Evolutionary conservation across 2,888 invertebrate genomes (phyloP).

Genomic region (Amphiduros pacificus): DNA sequence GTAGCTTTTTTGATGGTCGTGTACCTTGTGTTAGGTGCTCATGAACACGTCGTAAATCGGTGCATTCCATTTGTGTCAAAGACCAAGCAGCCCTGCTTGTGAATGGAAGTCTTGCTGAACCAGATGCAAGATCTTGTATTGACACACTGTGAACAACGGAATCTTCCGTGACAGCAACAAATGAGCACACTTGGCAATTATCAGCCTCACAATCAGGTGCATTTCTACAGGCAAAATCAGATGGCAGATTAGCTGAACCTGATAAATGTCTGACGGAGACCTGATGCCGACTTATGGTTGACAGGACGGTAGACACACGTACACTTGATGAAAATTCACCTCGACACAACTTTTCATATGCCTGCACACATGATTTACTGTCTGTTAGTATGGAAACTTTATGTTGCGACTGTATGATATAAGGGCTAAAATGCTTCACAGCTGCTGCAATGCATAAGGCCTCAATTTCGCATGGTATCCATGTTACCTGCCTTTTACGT

Average conservation of each 20-base stretch:
- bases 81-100: not conserved
- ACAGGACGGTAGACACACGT: not conserved
- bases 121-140: not conserved
- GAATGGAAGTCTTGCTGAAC: not conserved
- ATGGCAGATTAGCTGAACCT: not conserved
- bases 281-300: not conserved
- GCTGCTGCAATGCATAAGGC: not conserved
- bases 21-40: not conserved
- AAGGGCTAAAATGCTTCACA: not conserved
- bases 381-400: not conserved
- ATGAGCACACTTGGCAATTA: slow-evolving; percentile 1
- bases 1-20: not conserved
- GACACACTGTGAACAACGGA: not conserved
- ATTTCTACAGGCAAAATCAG: not conserved
- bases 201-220: not conserved
- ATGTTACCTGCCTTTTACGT: not conserved
- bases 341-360: not conserved
- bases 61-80: not conserved
- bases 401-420: not conserved
- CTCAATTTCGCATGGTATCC: not conserved
- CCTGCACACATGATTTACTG: not conserved
- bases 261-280: not conserved
- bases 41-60: not conserved
- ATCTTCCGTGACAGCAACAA: not conserved
- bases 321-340: not conserved